Base-by-base conservation (phyloP, 2,888 invertebrate genomes). In the Ochropleura leucogaster region DNA sequence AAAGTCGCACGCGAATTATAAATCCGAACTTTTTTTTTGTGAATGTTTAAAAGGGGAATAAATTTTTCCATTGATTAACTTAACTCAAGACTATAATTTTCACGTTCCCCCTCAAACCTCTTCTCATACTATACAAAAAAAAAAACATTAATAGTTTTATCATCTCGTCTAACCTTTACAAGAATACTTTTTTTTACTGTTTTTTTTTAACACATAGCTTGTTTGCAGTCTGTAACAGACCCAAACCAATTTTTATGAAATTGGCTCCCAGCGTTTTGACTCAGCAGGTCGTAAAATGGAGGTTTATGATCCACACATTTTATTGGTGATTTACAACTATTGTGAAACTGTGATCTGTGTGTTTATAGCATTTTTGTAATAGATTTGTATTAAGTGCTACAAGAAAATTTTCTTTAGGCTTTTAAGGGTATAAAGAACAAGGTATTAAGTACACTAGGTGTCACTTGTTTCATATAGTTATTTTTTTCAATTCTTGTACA, bases 261-360 rank as follows among this genome's bases (percentile, higher is more conserved):
- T 80, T 78, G 83, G 53, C 20, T 67, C 78, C 79, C 49, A 72
- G 62, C 79, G 20, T 53, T 78, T 44, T 57, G 80, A 78, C 47
- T 80, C 80, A 80, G 80, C 80, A 83, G 47, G 60, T 83, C 80
- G 79, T 80, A 83, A 80, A 80, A 42, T 66, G 12, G 83, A 80
- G 83, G 68, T 80, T 80, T 80, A 83, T 69, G 80, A 78, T 83
- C 79, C 73, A 67, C 83, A 79, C 68, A 72, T 83, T 83, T 83
- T 79, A 80, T 79, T 66, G 83, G 68, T 83, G 79, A 80, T 80
- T 80, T 80, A 80, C 67, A 73, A 67, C 68, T 72, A 72, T 68
- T 71, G 55, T 77, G 16, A 55, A 68, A 68, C 65, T 65, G 59
- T 77, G 53, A 69, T 77, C 67, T 71, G 49, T 59, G n/a, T 67